Base-by-base conservation (phyloP, 1,140 invertebrate genomes). In the Venustaconcha ellipsiformis region DNA sequence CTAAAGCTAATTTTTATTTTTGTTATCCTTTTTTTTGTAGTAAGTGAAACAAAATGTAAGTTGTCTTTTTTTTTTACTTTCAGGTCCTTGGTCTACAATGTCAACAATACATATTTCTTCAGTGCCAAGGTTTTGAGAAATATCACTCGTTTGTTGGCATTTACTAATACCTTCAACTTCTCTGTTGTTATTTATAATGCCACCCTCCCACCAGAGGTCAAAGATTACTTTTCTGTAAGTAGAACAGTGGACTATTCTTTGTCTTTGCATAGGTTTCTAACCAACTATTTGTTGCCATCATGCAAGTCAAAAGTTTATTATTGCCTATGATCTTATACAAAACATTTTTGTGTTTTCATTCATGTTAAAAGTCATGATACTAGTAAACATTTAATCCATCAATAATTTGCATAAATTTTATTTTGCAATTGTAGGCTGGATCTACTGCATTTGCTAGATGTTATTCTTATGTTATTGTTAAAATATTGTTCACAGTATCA, bases 151-250 rank as follows among this genome's bases (percentile, higher is more conserved):
- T 91, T 92, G 78, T 92, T 95, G 76, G 92, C 90, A 74, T 90
- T 94, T 66, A 92, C 92, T 72, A 95, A 95, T 88, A 92, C 92
- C 80, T 95, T 94, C 89, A 92, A 92, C 85, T 91, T 93, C 78
- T 92, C 94, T 57, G 86, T 95, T 72, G 93, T 93, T 67, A 91
- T 95, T 75, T 93, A 93, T 77, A 94, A 94, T 87, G 91, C 94
- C 64, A 92, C 92, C n/a, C 88, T 95, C 83, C 91, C 92, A 26
- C 79, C 89, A 20, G 92, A 94, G 79, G 92, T 93, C 30, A 88
- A 91, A 80, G 84, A 89, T 59, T 92, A 92, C 89, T 95, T 94
- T 91, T 91, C 94, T 91, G 92, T 94, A 87, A 91, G 86, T 86
- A 74, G 12, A 48, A 48, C 11, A 48, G 37, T 48, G 4, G 37